Evolutionary conservation across 2,888 invertebrate species (phyloP).

Genomic region (Acanthosepion pharaonis): DNA sequence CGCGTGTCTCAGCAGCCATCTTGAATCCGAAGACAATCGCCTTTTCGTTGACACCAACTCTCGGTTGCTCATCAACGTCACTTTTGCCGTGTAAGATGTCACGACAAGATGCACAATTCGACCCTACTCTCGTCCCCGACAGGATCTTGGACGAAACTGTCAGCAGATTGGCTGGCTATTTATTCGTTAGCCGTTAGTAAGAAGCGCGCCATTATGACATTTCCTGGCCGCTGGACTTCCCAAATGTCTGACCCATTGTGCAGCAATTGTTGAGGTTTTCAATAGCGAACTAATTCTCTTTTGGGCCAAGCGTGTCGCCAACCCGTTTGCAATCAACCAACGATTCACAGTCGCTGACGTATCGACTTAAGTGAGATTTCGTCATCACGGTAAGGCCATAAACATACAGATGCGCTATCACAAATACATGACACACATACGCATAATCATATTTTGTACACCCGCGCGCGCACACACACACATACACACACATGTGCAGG

Average conservation of each 20-base stretch:
- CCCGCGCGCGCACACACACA: no score
- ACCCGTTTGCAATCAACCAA: not conserved
- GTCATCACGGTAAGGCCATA: not conserved
- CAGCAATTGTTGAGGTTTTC: not conserved
- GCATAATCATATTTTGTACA: no score
- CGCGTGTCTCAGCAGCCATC: not conserved
- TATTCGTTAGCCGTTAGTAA: not conserved
- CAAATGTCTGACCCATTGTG: not conserved
- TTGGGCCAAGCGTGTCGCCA: not conserved
- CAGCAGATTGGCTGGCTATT: not conserved
- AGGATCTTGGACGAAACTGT: not conserved
- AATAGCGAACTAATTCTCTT: not conserved
- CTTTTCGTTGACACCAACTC: not conserved
- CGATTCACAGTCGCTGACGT: not conserved
- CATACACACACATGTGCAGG: no score
- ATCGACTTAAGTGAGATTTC: not conserved
- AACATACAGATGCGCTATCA: no score
- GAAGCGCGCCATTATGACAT: conserved; percentile 5
- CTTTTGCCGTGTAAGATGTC: not conserved
- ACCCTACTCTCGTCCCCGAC: not conserved
- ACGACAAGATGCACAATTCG: not conserved
- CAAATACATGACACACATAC: no score
- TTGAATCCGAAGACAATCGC: conserved; percentile 9
- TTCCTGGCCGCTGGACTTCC: conserved; percentile 16
- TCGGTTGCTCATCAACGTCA: conserved; percentile 22